Percentiles rank a stretch among this genome's conserved stretches.
Conservation (phyloP, 1,140 invertebrate genomes). For the Zaprionus gabonicus region DNA sequence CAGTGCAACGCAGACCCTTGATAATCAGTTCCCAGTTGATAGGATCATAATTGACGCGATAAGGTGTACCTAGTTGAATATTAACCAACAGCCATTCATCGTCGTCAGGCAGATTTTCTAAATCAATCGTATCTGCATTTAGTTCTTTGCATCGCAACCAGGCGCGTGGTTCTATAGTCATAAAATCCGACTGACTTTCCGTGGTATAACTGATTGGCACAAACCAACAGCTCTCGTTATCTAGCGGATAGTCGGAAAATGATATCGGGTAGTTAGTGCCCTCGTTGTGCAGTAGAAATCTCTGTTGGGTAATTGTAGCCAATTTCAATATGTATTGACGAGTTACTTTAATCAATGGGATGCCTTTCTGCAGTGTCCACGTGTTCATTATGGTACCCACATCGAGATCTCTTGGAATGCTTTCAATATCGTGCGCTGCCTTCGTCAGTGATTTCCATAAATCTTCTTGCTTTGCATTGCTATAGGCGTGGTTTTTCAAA, state of each 20-base stretch:
- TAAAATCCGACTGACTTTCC: constrained; percentile 86
- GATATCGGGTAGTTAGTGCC: neutral
- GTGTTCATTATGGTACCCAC: constrained; percentile 90
- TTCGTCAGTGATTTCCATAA: constrained; percentile 91
- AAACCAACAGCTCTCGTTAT: constrained; percentile 84
- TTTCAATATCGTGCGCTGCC: constrained; percentile 84
- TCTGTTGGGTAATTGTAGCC: constrained; percentile 85
- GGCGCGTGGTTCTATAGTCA: constrained; percentile 86
- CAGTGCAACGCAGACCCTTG: constrained; percentile 85
- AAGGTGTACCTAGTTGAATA: constrained; percentile 87
- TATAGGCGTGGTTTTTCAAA: constrained; percentile 87
- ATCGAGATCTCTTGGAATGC: constrained; percentile 85
- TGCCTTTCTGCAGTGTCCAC: constrained; percentile 93
- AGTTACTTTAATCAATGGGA: constrained; percentile 89
- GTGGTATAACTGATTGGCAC: constrained; percentile 88
- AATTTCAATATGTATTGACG: constrained; percentile 86
- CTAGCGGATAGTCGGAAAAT: neutral
- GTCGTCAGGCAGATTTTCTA: constrained; percentile 49
- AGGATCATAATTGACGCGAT: constrained; percentile 90
- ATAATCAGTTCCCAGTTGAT: constrained; percentile 88
- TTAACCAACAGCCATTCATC: constrained; percentile 88
- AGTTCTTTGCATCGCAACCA: constrained; percentile 85
- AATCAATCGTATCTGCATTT: constrained; percentile 22
- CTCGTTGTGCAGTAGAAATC: constrained; percentile 77
- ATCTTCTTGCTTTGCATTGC: constrained; percentile 92